Base-by-base conservation (phyloP, 2,113 vertebrate genomes). In the Vireo altiloquus region DNA sequence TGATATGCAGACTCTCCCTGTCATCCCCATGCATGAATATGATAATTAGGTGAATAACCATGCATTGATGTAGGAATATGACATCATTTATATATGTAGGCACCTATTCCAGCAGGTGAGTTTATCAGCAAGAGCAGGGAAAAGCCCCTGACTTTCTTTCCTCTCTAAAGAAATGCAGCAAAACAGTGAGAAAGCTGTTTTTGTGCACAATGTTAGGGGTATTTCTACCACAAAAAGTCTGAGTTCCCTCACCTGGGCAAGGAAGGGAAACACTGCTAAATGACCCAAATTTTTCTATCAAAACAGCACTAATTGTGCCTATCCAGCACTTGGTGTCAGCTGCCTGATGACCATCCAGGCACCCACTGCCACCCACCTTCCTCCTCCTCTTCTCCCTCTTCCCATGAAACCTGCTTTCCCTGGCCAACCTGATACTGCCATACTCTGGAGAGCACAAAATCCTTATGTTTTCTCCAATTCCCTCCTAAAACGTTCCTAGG, bases 21-120 rank as follows among this genome's bases (percentile, higher is more conserved):
- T 8, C 40, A 39, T 6, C 30, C 21, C 46, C n/a, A 21, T 0
- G 4, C 74, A 65, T 0, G 7, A 53, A 33, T 15, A 22, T 1
- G 18, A 53, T 2, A 2, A 24, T 70, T 40, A 39, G 22, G 65
- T 40, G n/a, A 63, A 42, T 5, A 68, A 31, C 54, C n/a, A 23
- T 0, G 3, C 6, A 20, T 0, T 46, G 49, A 40, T 11, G 14
- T 1, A 77, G 53, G 82, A 69, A 33, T 2, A 47, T 4, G 31
- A 17, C 24, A 49, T 14, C 35, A 39, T 12, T 56, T 18, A 13
- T 10, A 15, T 21, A 15, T 4, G 0, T 3, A 20, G 28, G 28
- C 46, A 46, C 35, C 44, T 66, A 12, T 9, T 77, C 44, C 35
- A 69, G 84, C 68, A 83, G 53, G 14, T 15, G n/a, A 89, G 23